A percentile compares a stretch with the other conserved stretches of the same genome.
Conservation (phyloP, 2,113 vertebrate species). For the Arizona elegans region DNA sequence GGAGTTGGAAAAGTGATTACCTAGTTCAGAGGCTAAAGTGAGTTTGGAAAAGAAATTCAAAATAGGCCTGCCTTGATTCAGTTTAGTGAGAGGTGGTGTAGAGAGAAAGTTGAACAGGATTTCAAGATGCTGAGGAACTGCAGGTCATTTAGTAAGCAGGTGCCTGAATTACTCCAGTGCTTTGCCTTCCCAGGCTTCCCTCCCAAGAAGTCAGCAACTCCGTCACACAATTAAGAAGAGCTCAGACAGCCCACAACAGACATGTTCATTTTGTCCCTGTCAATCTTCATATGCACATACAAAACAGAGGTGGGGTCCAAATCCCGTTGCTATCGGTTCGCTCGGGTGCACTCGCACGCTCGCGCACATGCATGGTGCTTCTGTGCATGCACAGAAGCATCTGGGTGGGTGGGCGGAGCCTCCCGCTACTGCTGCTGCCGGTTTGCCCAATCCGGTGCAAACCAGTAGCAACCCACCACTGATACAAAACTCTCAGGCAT, state of each 20-base stretch:
- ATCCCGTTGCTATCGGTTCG: too few relatives aligned
- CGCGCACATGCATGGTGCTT: too few relatives aligned
- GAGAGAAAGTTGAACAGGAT: not conserved
- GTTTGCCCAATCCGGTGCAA: too few relatives aligned
- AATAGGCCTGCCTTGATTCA: not conserved
- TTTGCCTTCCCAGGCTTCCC: not conserved
- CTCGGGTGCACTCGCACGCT: too few relatives aligned
- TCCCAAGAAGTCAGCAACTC: not conserved
- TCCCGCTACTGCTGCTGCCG: too few relatives aligned
- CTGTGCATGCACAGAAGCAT: too few relatives aligned
- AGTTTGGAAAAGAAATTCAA: not conserved
- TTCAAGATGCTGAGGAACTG: not conserved
- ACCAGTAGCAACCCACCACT: too few relatives aligned
- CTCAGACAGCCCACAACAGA: not conserved
- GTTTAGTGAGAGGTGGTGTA: not conserved
- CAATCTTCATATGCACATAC: not conserved
- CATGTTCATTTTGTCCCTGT: not conserved
- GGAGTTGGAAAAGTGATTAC: not conserved
- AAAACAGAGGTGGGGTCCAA: not conserved
- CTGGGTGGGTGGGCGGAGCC: too few relatives aligned
- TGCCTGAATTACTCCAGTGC: not conserved
- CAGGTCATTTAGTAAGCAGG: not conserved
- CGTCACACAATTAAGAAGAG: not conserved
- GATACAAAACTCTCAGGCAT: not conserved
- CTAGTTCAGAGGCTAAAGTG: not conserved